These are phyloP conservation scores for Lasioglossum zephyrum DNA, from an alignment of 2,888 invertebrate species.

Conservation along the genomic window DNA sequence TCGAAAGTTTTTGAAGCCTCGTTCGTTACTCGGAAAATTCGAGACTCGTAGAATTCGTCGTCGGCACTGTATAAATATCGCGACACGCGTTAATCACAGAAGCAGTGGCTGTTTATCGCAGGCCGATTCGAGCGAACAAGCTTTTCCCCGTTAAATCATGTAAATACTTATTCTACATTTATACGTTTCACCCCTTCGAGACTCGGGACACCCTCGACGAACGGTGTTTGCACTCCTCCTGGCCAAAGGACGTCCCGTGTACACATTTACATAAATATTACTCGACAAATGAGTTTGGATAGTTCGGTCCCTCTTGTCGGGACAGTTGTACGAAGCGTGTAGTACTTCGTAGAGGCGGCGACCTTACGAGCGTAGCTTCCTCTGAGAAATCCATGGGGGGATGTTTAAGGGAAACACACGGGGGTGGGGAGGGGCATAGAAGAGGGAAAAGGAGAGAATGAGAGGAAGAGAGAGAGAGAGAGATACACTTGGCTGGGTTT, in stretches of 20 bases:
- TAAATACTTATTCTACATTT: background rate
- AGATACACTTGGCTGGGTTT: conserved; percentile 57
- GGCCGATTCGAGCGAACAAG: background rate
- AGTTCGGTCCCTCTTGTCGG: conserved; percentile 21
- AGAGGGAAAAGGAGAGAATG: background rate
- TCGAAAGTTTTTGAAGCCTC: no score
- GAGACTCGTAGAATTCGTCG: background rate
- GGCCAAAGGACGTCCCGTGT: background rate
- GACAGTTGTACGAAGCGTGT: conserved; percentile 38
- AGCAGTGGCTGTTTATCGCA: background rate
- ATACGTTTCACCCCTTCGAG: background rate
- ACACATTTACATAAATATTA: conserved; percentile 39
- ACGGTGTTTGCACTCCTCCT: conserved; percentile 19
- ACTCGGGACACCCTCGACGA: background rate
- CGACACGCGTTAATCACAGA: background rate
- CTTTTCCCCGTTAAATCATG: background rate
- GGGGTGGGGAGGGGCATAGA: conserved; percentile 31
- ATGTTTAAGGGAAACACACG: conserved; percentile 58
- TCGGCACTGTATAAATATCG: background rate
- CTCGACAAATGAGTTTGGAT: conserved; percentile 20
- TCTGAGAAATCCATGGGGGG: conserved; percentile 46
- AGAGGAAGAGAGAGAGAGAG: background rate
- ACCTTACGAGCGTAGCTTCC: conserved; percentile 48
- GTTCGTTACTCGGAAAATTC: background rate
- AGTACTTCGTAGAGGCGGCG: conserved; percentile 37